Base-by-base conservation (phyloP, 2,888 invertebrate genomes). In the Augiades crinisus region DNA sequence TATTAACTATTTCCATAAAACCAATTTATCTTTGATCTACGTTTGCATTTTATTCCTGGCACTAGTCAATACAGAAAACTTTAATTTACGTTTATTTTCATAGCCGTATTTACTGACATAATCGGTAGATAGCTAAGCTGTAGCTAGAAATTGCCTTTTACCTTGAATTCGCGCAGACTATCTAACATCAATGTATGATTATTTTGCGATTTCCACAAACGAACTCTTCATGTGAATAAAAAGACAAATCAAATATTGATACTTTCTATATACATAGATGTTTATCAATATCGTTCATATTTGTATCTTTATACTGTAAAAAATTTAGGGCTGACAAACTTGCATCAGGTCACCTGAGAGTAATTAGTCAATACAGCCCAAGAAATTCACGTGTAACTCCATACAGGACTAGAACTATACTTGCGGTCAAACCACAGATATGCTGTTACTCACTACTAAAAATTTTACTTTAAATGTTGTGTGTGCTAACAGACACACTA, bases 171-270 rank as follows among this genome's bases (percentile, higher is more conserved):
- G 21, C 44, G n/a, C 30, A 14, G n/a, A 24, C 31, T 33, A 44
- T 44, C 33, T 43, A 10, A 30, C n/a, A 44, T 44, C 44, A 33
- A 21, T 33, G n/a, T 10, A 7, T 33, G 21, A 21, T 21, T 13
- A 10, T 14, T 13, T 33, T 30, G 30, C 12, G 30, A 30, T 4
- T 5, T 30, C 30, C 10, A 12, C 3, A 5, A 12, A 22, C 22
- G 22, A 22, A 2, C 5, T 17, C 30, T 41, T 30, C 8, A 10
- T 10, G 19, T 40, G 13, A 33, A 5, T 33, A 27, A 5, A 27
- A 27, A 27, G 2, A 2, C 7, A 27, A 27, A 5, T 27, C 7
- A 27, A 27, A 27, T 27, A n/a, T n/a, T n/a, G n/a, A n/a, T n/a
- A n/a, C n/a, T n/a, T n/a, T n/a, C n/a, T n/a, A n/a, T n/a, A n/a